These are phyloP conservation scores for Dasypogon diadema DNA, from an alignment of 2,888 invertebrate genomes.

Conservation along the genomic window DNA sequence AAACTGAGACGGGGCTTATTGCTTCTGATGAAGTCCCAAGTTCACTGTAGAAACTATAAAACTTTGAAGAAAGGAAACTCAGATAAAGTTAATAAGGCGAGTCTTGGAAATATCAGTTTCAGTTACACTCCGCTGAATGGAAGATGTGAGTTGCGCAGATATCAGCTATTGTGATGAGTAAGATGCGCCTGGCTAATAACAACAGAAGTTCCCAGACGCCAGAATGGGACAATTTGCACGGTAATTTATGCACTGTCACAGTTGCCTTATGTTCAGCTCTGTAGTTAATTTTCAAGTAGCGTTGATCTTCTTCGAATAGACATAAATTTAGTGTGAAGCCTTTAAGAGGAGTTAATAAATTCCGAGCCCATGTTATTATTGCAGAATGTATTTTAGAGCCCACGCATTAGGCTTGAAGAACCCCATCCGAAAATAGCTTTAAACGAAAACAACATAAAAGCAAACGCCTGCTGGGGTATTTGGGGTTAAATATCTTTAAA, in stretches of 20 bases:
- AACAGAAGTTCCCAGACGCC: slow-evolving; percentile 43
- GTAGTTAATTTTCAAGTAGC: slow-evolving; percentile 41
- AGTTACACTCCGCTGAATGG: slow-evolving; percentile 18
- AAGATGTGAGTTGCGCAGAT: not conserved
- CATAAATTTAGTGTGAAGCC: slow-evolving; percentile 2
- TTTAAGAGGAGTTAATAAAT: slow-evolving; percentile 27
- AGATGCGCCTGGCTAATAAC: not conserved
- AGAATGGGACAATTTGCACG: slow-evolving; percentile 38
- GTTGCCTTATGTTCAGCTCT: slow-evolving; percentile 4
- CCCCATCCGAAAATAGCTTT: too few species aligned
- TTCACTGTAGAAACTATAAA: slow-evolving; percentile 27
- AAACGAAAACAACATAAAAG: too few species aligned
- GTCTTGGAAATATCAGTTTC: slow-evolving; percentile 42
- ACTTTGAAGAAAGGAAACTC: not conserved
- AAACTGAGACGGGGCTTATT: not conserved
- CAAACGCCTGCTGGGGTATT: too few species aligned
- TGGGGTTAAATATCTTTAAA: too few species aligned
- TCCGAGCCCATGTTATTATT: too few species aligned
- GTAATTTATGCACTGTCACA: slow-evolving; percentile 45
- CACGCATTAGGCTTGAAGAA: too few species aligned
- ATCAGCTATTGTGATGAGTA: slow-evolving; percentile 24
- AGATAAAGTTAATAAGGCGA: slow-evolving; percentile 3
- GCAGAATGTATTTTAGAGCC: too few species aligned
- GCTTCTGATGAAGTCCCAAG: slow-evolving; percentile 11
- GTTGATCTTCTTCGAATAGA: slow-evolving; percentile 37